Evolutionary conservation across 2,113 vertebrate genomes (phyloP).

Genomic region (Anser brachyrhynchus): DNA sequence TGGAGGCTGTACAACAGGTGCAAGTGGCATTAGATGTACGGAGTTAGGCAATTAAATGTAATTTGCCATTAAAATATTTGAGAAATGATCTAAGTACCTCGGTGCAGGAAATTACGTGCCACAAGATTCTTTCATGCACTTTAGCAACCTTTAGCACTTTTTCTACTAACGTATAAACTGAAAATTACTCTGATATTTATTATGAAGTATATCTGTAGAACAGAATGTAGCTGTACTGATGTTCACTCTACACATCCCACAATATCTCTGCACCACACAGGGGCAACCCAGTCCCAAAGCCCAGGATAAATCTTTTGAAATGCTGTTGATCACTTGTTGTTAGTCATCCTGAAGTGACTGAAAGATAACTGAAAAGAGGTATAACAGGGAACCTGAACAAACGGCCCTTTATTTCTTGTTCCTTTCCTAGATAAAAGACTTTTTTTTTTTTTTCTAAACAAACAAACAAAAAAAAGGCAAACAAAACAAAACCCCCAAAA

Average conservation of each 20-base stretch:
- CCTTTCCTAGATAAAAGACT: background rate
- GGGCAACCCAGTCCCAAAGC: background rate
- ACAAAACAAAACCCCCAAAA: fast-evolving
- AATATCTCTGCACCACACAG: fast-evolving
- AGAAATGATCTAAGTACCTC: background rate
- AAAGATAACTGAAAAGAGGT: background rate
- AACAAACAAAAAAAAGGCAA: background rate
- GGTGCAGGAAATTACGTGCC: background rate
- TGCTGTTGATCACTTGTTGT: background rate
- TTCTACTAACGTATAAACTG: background rate
- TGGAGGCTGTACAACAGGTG: background rate
- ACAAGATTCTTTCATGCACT: background rate
- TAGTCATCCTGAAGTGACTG: background rate
- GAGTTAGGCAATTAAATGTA: background rate
- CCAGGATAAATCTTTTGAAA: background rate
- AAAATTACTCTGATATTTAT: background rate
- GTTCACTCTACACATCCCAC: background rate
- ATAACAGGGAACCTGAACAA: background rate
- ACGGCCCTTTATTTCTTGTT: background rate
- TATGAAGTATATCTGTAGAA: background rate
- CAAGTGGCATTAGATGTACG: background rate
- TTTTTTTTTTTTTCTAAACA: background rate
- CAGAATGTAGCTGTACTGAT: background rate
- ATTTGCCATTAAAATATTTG: background rate
- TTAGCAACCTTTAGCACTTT: background rate